phyloP scores from a whole-genome alignment of 2,888 invertebrate species.

The Drosophila barbarae region DNA sequence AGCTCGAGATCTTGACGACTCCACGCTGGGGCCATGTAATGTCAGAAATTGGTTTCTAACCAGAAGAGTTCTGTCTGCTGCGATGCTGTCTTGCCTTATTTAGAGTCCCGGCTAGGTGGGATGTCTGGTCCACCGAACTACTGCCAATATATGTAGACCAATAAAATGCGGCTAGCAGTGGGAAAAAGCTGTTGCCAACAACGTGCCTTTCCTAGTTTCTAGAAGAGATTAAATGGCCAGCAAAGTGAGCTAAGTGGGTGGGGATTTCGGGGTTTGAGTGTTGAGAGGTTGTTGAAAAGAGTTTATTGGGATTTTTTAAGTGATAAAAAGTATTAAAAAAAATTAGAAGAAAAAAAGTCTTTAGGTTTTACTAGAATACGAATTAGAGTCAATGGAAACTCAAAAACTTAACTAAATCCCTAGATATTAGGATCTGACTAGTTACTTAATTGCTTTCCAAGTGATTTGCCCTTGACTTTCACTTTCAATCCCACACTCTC shows the following conservation, averaged over 20 bases:
- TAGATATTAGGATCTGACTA: not conserved
- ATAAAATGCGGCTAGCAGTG: conserved; percentile 33
- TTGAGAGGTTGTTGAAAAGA: conserved; percentile 19
- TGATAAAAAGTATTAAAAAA: not conserved
- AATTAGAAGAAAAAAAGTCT: not conserved
- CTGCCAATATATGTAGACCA: conserved; percentile 16
- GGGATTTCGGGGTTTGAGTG: not conserved
- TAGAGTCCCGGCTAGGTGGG: conserved; percentile 27
- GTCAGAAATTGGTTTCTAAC: conserved; percentile 29
- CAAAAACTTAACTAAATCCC: no score
- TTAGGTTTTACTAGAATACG: not conserved
- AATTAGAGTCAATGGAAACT: not conserved
- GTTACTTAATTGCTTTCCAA: not conserved
- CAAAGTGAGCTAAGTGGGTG: conserved; percentile 15
- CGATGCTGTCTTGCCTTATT: conserved; percentile 43
- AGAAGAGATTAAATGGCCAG: conserved; percentile 4
- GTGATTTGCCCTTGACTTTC: conserved; percentile 13
- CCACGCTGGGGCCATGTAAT: conserved; percentile 16
- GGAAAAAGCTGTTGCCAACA: conserved; percentile 23
- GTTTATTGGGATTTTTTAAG: not conserved
- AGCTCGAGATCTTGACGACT: conserved; percentile 7
- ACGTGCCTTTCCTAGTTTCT: conserved; percentile 1
- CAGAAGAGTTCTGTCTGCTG: conserved; percentile 16
- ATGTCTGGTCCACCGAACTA: conserved; percentile 20
- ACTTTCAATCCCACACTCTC: not conserved